Conservation (phyloP, 92 coral and sea anemone genomes). For the Epizoanthus scotinus region DNA sequence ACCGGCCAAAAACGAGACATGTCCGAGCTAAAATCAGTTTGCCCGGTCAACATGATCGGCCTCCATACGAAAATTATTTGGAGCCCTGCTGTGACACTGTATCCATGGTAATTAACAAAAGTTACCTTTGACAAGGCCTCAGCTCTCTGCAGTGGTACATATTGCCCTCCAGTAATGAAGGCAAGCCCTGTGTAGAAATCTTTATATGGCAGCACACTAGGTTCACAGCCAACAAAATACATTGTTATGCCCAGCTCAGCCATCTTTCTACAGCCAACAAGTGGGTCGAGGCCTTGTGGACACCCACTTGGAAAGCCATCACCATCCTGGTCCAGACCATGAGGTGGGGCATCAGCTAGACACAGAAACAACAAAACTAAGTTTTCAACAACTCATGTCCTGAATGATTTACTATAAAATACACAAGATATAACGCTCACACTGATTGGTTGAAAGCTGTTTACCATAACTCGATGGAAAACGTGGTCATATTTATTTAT, state of each 20-base stretch:
- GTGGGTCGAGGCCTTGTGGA: conserved; percentile 79
- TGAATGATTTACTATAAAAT: too few relatives aligned
- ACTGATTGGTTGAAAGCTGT: too few relatives aligned
- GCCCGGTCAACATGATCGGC: too few relatives aligned
- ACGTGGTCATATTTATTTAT: too few relatives aligned
- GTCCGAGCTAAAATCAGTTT: too few relatives aligned
- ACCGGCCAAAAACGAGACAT: too few relatives aligned
- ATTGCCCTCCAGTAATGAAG: conserved; percentile 93
- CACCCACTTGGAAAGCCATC: conserved; percentile 93
- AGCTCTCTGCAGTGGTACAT: conserved; percentile 78
- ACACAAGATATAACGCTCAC: too few relatives aligned
- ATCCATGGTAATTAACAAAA: not conserved
- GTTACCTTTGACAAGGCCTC: conserved; percentile 76
- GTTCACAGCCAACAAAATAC: conserved; percentile 97
- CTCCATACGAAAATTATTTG: too few relatives aligned
- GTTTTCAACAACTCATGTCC: too few relatives aligned
- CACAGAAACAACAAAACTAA: not conserved
- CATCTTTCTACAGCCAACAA: conserved; percentile 66
- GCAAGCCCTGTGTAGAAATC: conserved; percentile 85
- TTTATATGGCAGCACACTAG: conserved; percentile 60
- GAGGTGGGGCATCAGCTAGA: conserved; percentile 97
- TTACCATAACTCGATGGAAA: too few relatives aligned
- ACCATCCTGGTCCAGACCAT: conserved; percentile 69
- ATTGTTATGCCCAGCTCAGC: conserved; percentile 83
- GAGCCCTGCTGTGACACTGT: too few relatives aligned